Percentiles rank a stretch among this genome's conserved stretches.
These are phyloP conservation scores for Carassius gibelio DNA, from an alignment of 2,113 vertebrate species.

Conservation along the genomic window DNA sequence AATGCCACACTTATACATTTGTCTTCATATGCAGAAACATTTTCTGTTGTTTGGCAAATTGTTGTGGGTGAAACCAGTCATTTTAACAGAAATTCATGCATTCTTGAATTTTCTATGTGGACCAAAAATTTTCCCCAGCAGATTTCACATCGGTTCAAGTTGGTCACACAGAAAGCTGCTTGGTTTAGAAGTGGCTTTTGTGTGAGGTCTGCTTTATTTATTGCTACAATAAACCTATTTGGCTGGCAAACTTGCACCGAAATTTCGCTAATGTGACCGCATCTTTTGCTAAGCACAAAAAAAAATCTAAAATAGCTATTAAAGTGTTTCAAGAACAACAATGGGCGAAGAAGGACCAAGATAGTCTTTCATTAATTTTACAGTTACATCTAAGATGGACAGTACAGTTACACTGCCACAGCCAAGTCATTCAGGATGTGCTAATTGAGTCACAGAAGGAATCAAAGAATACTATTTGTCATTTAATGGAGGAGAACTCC, in stretches of 20 bases:
- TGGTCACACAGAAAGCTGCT: too few relatives aligned
- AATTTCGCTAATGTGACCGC: neutral
- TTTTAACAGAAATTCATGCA: neutral
- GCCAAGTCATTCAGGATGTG: slow-evolving; percentile 77
- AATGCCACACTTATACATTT: neutral
- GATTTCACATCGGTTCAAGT: too few relatives aligned
- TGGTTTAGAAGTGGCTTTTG: too few relatives aligned
- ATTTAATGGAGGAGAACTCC: slow-evolving; percentile 77
- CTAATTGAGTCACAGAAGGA: slow-evolving; percentile 79
- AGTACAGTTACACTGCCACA: slow-evolving; percentile 49
- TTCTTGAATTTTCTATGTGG: too few relatives aligned
- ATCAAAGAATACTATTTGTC: slow-evolving; percentile 75
- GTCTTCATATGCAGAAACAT: neutral
- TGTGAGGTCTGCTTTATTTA: neutral
- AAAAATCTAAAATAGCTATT: neutral
- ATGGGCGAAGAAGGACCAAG: neutral
- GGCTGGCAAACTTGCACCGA: neutral
- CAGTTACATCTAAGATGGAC: slow-evolving; percentile 22
- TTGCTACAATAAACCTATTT: neutral
- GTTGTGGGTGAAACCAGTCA: neutral
- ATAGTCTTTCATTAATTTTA: neutral
- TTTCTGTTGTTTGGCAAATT: neutral
- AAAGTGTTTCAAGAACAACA: neutral
- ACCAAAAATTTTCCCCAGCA: too few relatives aligned
- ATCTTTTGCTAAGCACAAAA: neutral